These are phyloP conservation scores for Halcyon leucocephala DNA, from an alignment of 2,797 vertebrate genomes.

Conservation along the genomic window DNA sequence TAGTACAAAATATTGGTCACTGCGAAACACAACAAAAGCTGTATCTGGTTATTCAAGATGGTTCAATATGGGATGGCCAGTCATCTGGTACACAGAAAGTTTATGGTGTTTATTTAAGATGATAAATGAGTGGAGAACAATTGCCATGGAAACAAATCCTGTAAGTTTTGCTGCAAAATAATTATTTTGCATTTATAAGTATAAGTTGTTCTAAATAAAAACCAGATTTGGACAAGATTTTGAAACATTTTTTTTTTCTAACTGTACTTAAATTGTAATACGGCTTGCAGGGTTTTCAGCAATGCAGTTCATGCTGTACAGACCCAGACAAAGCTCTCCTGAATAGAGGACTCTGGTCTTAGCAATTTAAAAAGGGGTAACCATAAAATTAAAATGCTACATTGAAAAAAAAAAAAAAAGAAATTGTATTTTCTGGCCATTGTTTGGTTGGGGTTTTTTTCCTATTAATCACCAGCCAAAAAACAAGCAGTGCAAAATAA, in stretches of 20 bases:
- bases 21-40: not conserved
- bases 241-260: not conserved
- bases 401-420: not conserved
- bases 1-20: not conserved
- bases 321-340: not conserved
- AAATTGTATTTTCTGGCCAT: not conserved
- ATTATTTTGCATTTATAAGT: not conserved
- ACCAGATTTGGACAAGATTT: not conserved
- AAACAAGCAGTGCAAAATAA: not conserved
- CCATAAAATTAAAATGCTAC: not conserved
- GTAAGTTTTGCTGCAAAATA: not conserved
- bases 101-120: not conserved
- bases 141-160: not conserved
- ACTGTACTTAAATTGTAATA: not conserved
- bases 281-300: not conserved
- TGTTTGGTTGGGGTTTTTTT: not conserved
- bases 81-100: not conserved
- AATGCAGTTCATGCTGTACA: not conserved
- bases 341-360: not conserved
- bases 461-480: not conserved
- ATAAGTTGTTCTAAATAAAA: not conserved
- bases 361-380: not conserved
- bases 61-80: not conserved
- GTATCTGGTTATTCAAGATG: not conserved
- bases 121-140: not conserved